Evolutionary conservation across 2,888 invertebrate genomes (phyloP), one percentile per base, ranked within the genome.

Genomic region (Hedychridium roseum): DNA sequence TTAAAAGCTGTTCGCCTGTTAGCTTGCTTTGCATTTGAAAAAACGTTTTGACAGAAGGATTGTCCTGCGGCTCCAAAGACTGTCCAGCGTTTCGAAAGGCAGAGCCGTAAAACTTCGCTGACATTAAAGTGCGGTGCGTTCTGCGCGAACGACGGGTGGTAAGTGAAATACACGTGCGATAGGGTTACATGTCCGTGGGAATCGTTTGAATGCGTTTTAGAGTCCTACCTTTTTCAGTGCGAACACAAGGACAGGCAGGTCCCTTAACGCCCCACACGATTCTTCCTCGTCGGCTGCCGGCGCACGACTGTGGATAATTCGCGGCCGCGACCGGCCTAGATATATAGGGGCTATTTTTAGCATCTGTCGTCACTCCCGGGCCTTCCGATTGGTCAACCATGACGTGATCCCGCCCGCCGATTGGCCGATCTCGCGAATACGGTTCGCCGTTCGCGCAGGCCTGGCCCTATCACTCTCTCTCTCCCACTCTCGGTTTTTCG

Each of bases 301-400:
- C 76, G 76, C 74, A 60, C 75, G 71, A 77, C 77, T 77, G 73
- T 75, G 65, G 69, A 70, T 66, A 68, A 68, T 68, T 71, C 70
- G 71, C 70, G 66, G 66, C 67, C 60, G 69, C 71, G 63, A 67
- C 70, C 76, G 76, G 77, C 77, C 77, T 77, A 76, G 75, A 78
- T 78, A 76, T 72, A 71, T 68, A 67, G 67, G 54, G 56, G 68
- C 54, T 79, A 79, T 78, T 73, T 74, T 78, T 78, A 76, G 73
- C 62, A 12, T 47, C 49, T 60, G 73, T 61, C 75, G 77, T 74
- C 76, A 78, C 48, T 48, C 48, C 9, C 31, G 14, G 7, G 40
- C 21, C 1, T 7, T 2, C 7, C 38, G 40, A 77, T 77, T 78
- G 74, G 78, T 15, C 16, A 3, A 0, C 43, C 50, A 23, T 78